Evolutionary conservation across 2,797 vertebrate genomes (phyloP).

Genomic region (Chelon labrosus): DNA sequence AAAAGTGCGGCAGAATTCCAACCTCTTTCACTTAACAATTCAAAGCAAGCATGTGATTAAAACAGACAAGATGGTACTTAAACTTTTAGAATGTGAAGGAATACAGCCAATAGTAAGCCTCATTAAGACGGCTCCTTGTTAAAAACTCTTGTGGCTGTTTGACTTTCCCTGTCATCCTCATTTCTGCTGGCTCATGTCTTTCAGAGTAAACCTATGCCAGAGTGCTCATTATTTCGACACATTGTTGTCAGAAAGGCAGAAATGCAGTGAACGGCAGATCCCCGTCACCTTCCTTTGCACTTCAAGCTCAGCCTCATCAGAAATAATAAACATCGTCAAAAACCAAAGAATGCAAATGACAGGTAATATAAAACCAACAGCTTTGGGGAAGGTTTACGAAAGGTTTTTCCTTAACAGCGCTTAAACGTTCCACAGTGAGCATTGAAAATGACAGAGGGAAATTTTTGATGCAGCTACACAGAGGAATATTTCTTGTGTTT

Average conservation of each 20-base stretch:
- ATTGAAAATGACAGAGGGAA: conserved; percentile 19
- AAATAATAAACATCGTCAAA: conserved; percentile 11
- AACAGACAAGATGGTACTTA: conserved; percentile 17
- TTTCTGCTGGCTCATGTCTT: conserved; percentile 62
- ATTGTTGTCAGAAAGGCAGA: conserved; percentile 50
- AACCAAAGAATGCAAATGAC: conserved; percentile 18
- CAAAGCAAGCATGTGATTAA: conserved; percentile 42
- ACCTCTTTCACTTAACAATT: conserved; percentile 44
- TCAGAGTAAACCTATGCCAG: conserved; percentile 28
- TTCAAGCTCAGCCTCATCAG: conserved; percentile 46
- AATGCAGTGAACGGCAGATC: conserved; percentile 48
- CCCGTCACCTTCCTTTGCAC: conserved; percentile 25
- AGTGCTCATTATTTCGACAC: conserved; percentile 62
- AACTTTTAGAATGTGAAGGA: conserved; percentile 17
- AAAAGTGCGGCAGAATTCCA: conserved; percentile 7
- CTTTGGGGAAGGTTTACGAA: conserved; percentile 28
- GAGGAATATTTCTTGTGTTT: conserved; percentile 24
- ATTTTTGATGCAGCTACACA: conserved; percentile 30
- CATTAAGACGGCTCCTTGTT: conserved; percentile 34
- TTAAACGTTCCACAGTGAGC: not conserved
- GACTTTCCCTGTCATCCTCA: conserved; percentile 62
- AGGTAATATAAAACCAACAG: conserved; percentile 29
- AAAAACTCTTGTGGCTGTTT: conserved; percentile 48
- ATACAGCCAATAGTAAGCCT: conserved; percentile 9
- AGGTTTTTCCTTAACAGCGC: conserved; percentile 12